Base-by-base conservation (phyloP, 2,113 vertebrate species). In the Pantherophis guttatus region DNA sequence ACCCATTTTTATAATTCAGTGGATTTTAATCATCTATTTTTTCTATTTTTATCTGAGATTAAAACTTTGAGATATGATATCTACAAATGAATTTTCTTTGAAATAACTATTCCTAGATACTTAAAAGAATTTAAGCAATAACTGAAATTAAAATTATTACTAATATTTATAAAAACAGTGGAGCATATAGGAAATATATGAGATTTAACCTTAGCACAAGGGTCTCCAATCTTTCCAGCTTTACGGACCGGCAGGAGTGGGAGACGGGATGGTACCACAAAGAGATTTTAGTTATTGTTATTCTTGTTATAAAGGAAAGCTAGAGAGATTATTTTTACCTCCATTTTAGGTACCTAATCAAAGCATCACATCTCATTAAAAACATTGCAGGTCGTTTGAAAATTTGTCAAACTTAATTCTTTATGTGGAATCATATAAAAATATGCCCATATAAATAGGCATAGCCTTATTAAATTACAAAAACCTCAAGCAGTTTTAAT, bases 381-480 rank as follows among this genome's bases (percentile, higher is more conserved):
- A 62, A n/a, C 19, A 29, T 29, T 48, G 50, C 12, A 7, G 19
- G 17, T 59, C 2, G 48, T 53, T n/a, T 65, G 15, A 53, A 21
- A 23, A 53, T n/a, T 33, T 23, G 54, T 44, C 59, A 53, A 39
- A 26, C 26, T n/a, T 29, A 52, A 17, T 53, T 65, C 48, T 62
- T 21, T 86, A n/a, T 29, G 11, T 15, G 58, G 13, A 44, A 44
- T 55, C 6, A 23, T 55, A 9, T 87, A 9, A 6, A 90, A 88
- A 81, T 52, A 90, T 93, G 95, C 93, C 93, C 88, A 90, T 65
- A 65, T 15, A 11, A 91, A 94, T 87, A 96, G 59, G 53, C 95
- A 88, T 93, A 94, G 95, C 91, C 62, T 87, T 62, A 93, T 89
- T 96, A 88, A 94, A 94, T 90, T 89, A 95, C 58, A 59, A 90